Conservation (phyloP, 2,797 vertebrate genomes). For the Nasua narica region DNA sequence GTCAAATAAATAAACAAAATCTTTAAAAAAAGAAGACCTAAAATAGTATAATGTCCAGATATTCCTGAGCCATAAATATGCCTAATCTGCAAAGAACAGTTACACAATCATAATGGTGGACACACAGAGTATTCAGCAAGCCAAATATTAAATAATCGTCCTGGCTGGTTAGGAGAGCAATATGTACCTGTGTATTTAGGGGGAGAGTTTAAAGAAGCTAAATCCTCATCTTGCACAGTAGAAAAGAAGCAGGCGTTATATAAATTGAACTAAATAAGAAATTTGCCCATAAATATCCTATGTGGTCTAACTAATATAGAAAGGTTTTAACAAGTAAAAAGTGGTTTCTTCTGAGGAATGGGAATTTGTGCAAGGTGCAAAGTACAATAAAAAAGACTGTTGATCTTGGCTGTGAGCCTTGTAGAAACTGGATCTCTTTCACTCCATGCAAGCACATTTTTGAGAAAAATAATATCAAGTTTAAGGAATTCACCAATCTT, state of each 20-base stretch:
- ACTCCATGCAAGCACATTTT: neutral
- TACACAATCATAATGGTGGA: neutral
- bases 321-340: neutral
- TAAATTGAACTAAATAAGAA: neutral
- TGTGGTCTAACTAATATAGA: neutral
- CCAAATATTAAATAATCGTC: neutral
- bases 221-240: neutral
- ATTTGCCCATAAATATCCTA: neutral
- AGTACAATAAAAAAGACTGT: neutral
- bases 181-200: neutral
- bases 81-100: neutral
- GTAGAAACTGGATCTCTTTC: neutral
- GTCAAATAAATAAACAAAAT: neutral
- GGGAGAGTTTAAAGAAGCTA: neutral
- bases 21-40: neutral
- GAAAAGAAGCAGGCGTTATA: neutral
- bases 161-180: neutral
- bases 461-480: constrained; percentile 3
- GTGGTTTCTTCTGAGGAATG: neutral
- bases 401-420: neutral
- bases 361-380: neutral
- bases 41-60: neutral
- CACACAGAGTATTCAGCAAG: neutral
- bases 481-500: neutral
- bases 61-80: neutral